These are phyloP conservation scores for Athripsodes cinereus DNA, from an alignment of 2,888 invertebrate genomes.

Conservation along the genomic window DNA sequence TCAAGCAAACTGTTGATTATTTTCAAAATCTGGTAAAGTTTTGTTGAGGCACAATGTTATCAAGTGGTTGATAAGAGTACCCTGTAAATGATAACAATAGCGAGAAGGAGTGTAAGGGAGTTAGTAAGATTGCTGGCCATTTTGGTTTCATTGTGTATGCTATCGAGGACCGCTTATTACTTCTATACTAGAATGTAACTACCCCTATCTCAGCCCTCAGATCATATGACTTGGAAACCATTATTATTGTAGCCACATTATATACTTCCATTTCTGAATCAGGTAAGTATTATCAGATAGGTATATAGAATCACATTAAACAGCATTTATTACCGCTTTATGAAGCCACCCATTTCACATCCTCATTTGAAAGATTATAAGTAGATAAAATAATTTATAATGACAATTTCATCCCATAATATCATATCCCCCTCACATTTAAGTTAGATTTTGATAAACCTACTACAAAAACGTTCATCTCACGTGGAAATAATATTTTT, in stretches of 20 bases:
- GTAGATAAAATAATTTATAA: too few species aligned
- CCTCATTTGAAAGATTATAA: too few species aligned
- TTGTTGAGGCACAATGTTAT: slow-evolving; percentile 17
- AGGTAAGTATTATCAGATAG: too few species aligned
- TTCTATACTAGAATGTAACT: background rate
- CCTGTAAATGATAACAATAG: slow-evolving; percentile 12
- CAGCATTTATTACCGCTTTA: too few species aligned
- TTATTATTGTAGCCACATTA: background rate
- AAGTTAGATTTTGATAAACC: too few species aligned
- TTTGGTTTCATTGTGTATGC: slow-evolving; percentile 13
- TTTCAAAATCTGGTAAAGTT: slow-evolving; percentile 5
- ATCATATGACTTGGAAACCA: background rate
- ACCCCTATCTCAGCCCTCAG: slow-evolving; percentile 3
- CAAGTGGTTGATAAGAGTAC: slow-evolving; percentile 18
- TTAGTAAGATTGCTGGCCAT: slow-evolving; percentile 14
- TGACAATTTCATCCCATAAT: too few species aligned
- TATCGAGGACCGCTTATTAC: slow-evolving; percentile 3
- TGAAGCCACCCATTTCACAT: too few species aligned
- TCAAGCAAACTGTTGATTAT: slow-evolving; percentile 3
- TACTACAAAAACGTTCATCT: too few species aligned
- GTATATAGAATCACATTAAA: too few species aligned
- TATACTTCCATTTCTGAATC: too few species aligned
- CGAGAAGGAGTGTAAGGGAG: slow-evolving; percentile 5
- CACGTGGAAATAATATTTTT: too few species aligned
- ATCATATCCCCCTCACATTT: too few species aligned